These are phyloP conservation scores for Agrochola litura DNA, from an alignment of 2,888 invertebrate species.

Conservation along the genomic window DNA sequence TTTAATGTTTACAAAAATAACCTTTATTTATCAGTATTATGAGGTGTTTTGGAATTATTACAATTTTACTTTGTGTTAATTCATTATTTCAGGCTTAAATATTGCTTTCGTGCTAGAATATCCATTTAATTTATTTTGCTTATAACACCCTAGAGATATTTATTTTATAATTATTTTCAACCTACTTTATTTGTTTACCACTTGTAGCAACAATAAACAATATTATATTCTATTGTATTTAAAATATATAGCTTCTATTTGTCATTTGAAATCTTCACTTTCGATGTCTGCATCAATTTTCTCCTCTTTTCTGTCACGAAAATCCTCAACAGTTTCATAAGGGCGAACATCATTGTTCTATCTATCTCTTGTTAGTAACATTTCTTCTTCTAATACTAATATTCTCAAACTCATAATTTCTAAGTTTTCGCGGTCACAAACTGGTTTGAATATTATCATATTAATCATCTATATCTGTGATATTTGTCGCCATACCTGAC, in stretches of 20 bases:
- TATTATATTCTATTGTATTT: neutral
- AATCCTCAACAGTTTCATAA: neutral
- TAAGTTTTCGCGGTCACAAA: slow-evolving; percentile 37
- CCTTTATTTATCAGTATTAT: neutral
- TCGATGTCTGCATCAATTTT: no score
- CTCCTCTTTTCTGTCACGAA: neutral
- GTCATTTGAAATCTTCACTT: neutral
- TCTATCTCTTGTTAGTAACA: neutral
- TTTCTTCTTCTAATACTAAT: neutral
- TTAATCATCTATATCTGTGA: slow-evolving; percentile 27
- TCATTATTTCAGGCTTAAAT: neutral
- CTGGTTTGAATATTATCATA: slow-evolving; percentile 47
- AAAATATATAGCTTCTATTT: neutral
- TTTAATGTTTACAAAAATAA: neutral
- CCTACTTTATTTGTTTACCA: neutral
- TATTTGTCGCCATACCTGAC: slow-evolving; percentile 20
- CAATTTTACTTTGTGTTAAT: neutral
- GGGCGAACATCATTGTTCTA: neutral
- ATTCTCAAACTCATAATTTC: slow-evolving; percentile 18
- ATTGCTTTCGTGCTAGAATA: neutral
- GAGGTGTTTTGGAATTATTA: neutral
- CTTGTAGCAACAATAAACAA: neutral
- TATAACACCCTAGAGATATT: neutral
- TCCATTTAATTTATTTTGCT: neutral
- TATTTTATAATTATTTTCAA: neutral